Evolutionary conservation across 2,113 vertebrate genomes (phyloP).

Genomic region (Saccopteryx leptura): DNA sequence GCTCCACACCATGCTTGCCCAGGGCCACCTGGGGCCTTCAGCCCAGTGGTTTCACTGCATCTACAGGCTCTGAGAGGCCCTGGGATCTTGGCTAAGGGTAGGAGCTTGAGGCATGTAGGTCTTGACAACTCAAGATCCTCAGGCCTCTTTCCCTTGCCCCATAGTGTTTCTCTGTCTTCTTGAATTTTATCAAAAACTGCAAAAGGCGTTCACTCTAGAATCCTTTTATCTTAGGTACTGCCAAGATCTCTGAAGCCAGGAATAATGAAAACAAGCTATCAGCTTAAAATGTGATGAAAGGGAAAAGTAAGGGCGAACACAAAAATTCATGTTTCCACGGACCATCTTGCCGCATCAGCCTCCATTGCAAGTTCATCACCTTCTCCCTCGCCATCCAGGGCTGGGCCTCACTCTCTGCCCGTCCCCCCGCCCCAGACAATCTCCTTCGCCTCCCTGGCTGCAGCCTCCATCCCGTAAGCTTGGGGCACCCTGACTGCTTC

Average conservation of each 20-base stretch:
- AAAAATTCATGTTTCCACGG: background rate
- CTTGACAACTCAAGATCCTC: background rate
- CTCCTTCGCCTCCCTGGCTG: background rate
- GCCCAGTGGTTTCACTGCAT: background rate
- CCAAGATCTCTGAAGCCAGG: slow-evolving; percentile 7
- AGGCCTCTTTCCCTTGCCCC: background rate
- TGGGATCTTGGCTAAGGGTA: background rate
- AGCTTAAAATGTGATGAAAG: slow-evolving; percentile 31
- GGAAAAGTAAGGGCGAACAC: background rate
- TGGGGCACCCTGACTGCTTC: background rate
- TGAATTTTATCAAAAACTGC: background rate
- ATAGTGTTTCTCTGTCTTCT: background rate
- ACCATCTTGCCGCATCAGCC: background rate
- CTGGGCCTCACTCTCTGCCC: background rate
- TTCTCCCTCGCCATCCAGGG: background rate
- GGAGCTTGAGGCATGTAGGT: background rate
- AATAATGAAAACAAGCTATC: background rate
- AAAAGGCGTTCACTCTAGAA: slow-evolving; percentile 26
- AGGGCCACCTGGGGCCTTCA: background rate
- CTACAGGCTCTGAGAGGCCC: background rate
- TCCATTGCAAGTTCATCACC: background rate
- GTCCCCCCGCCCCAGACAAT: no score
- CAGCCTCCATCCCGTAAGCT: background rate
- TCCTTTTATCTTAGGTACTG: background rate
- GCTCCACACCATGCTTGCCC: background rate